Base-by-base conservation (phyloP, 2,888 invertebrate genomes). In the Apamea sordens region DNA sequence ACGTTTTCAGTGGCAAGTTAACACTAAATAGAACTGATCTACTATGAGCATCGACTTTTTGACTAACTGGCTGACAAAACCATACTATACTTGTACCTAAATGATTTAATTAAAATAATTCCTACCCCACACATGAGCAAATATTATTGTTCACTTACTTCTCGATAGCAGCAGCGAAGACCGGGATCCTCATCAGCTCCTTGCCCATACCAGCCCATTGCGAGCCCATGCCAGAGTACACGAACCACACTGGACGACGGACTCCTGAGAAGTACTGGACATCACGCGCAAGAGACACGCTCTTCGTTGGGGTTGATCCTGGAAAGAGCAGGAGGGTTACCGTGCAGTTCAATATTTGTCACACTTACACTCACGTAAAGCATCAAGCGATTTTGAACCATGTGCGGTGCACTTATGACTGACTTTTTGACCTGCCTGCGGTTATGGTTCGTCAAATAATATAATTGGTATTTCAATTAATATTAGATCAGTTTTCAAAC, bases 221-320 rank as follows among this genome's bases (percentile, higher is more conserved):
- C 0, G 98, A 98, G 2, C 99, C 98, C 98, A 99, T 98, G 56
- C 99, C 99, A 75, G 99, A 98, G 96, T 99, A 99, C 65, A 99
- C 98, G 95, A 98, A 99, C 98, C 99, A 99, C 1, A 99, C 96
- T 2, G 99, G 98, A 0, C 98, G 97, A 76, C 97, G 97, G 0
- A 97, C 95, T 0, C 98, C 98, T 0, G 97, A 97, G 92, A 97
- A 97, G 93, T 98, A 97, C 87, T 97, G 97, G 44, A 97, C 94
- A 61, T 97, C 97, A 63, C 97, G 97, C 0, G 95, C 91, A 2
- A 97, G 84, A 0, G 95, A 93, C 3, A 95, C 92, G 13, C 93
- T 93, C 87, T 95, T 94, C 0, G 93, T 93, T 13, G 95, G 95
- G 1, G 94, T 95, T 4, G 96, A 96, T 10, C 91, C 96, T 96